Conservation (phyloP, 2,797 vertebrate genomes). For the Eidolon dupreanum region DNA sequence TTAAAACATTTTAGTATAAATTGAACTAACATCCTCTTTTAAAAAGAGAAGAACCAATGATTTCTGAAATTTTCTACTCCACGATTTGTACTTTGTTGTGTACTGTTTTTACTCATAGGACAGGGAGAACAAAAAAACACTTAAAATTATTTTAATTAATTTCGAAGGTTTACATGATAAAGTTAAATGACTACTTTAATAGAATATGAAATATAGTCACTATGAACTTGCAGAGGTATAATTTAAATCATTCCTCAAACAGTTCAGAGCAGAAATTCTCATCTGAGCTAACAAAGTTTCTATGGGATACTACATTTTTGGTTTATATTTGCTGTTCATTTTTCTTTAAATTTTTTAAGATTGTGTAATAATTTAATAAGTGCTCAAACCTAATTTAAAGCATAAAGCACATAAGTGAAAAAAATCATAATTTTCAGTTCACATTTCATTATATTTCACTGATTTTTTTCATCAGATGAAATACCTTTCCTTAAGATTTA, state of each 20-base stretch:
- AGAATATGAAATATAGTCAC: not conserved
- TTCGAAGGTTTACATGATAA: not conserved
- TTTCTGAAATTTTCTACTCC: not conserved
- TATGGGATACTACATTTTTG: not conserved
- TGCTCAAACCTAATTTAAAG: not conserved
- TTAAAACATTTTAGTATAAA: not conserved
- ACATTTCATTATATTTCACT: slow-evolving; percentile 53
- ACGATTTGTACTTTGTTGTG: not conserved
- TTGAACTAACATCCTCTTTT: slow-evolving; percentile 19
- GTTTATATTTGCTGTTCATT: not conserved
- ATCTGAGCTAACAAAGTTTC: not conserved
- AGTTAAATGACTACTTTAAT: slow-evolving; percentile 6
- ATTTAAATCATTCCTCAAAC: slow-evolving; percentile 42
- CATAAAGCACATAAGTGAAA: not conserved
- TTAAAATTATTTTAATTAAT: slow-evolving; percentile 37
- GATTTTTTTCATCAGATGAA: slow-evolving; percentile 42
- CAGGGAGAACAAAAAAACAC: not conserved
- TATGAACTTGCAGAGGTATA: not conserved
- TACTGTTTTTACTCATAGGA: not conserved
- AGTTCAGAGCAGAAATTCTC: not conserved
- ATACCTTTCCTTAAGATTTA: slow-evolving; percentile 3
- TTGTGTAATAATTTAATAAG: slow-evolving; percentile 62
- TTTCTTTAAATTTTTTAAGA: slow-evolving; percentile 54
- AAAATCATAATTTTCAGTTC: slow-evolving; percentile 32
- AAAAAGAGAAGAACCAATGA: not conserved